These are phyloP conservation scores for Poecilus cupreus DNA, from an alignment of 2,888 invertebrate genomes.

Conservation along the genomic window DNA sequence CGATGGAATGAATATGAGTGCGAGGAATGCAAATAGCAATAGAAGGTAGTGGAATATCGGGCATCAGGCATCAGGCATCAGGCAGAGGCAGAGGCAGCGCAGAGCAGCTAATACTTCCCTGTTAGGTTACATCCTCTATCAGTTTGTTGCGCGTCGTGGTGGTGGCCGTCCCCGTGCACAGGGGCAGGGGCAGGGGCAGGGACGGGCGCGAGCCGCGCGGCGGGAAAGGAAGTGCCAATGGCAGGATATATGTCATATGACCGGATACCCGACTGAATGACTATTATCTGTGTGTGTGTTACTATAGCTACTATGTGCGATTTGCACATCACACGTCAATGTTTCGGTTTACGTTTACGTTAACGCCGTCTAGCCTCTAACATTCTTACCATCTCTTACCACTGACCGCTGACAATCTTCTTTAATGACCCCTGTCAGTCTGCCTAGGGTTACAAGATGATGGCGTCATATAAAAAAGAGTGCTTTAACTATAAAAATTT, in stretches of 20 bases:
- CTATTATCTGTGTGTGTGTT: constrained; percentile 60
- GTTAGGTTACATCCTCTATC: constrained; percentile 49
- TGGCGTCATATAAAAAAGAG: too few relatives aligned
- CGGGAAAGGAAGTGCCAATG: constrained; percentile 71
- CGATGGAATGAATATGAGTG: too few relatives aligned
- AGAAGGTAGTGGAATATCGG: neutral
- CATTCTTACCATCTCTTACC: neutral
- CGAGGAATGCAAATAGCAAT: neutral
- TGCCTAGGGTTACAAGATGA: too few relatives aligned
- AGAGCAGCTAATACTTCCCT: constrained; percentile 38
- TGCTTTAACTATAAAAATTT: too few relatives aligned
- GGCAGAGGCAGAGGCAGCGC: neutral
- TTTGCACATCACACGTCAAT: neutral
- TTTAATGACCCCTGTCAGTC: too few relatives aligned
- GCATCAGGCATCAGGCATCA: neutral
- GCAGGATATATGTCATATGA: constrained; percentile 71
- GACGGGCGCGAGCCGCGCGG: constrained; percentile 64
- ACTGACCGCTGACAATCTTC: too few relatives aligned
- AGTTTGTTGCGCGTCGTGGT: constrained; percentile 19
- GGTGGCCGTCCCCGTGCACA: neutral
- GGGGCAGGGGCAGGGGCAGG: neutral
- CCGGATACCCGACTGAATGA: constrained; percentile 68
- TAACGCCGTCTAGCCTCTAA: neutral
- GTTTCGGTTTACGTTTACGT: neutral
- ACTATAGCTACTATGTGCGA: constrained; percentile 10